Evolutionary conservation across 2,113 vertebrate species (phyloP).

Genomic region (Toxotes chatareus): DNA sequence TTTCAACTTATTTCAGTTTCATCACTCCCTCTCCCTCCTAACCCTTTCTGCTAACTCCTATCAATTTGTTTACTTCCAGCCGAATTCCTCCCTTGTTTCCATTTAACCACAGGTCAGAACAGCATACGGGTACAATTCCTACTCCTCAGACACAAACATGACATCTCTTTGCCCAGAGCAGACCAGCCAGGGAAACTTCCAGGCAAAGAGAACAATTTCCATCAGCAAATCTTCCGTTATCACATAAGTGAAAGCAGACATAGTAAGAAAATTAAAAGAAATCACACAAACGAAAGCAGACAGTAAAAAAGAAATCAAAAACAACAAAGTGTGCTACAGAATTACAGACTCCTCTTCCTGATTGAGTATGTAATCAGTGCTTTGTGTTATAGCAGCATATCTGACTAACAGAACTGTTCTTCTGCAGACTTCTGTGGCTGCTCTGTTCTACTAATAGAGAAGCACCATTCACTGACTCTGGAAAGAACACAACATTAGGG

Average conservation of each 20-base stretch:
- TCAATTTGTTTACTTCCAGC: slow-evolving; percentile 42
- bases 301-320: background rate
- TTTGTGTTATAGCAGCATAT: slow-evolving; percentile 56
- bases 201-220: slow-evolving; percentile 23
- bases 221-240: slow-evolving; percentile 34
- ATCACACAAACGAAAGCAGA: slow-evolving; percentile 24
- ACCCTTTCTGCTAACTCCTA: slow-evolving; percentile 1
- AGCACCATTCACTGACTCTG: slow-evolving; percentile 52
- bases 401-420: slow-evolving; percentile 55
- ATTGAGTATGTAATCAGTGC: slow-evolving; percentile 32
- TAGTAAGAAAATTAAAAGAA: slow-evolving; percentile 23
- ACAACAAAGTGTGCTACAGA: slow-evolving; percentile 20
- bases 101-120: slow-evolving; percentile 19
- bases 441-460: slow-evolving; percentile 70
- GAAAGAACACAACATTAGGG: slow-evolving; percentile 53
- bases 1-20: slow-evolving; percentile 12
- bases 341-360: slow-evolving; percentile 26
- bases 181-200: slow-evolving; percentile 45
- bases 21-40: background rate
- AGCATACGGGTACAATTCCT: slow-evolving; percentile 18
- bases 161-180: background rate
- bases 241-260: slow-evolving; percentile 39
- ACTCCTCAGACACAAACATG: slow-evolving; percentile 18
- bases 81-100: slow-evolving; percentile 9
- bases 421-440: slow-evolving; percentile 68